A percentile compares a stretch with the other conserved stretches of the same genome.
phyloP scores from a whole-genome alignment of 2,113 vertebrate genomes.

The Neogobius melanostomus region DNA sequence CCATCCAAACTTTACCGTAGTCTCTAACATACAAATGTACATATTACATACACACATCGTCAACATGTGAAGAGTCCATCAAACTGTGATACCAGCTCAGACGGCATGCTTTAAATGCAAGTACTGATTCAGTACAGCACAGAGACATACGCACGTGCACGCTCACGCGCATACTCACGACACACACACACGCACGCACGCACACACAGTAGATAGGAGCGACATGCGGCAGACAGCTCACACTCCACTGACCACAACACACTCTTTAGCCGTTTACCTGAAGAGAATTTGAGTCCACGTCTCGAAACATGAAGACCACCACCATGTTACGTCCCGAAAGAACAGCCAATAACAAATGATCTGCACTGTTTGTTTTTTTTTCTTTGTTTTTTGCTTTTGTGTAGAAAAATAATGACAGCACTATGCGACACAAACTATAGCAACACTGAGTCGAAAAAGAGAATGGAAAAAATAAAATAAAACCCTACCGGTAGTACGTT shows the following conservation, averaged over 20 bases:
- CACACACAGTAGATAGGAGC: constrained; percentile 27
- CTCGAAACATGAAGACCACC: constrained; percentile 21
- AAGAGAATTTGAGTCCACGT: constrained; percentile 32
- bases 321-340: neutral
- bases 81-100: constrained; percentile 72
- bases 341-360: neutral
- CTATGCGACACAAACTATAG: constrained; percentile 33
- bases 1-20: constrained; percentile 56
- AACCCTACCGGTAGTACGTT: constrained; percentile 11
- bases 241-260: constrained; percentile 19
- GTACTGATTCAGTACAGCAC: constrained; percentile 81
- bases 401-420: constrained; percentile 36
- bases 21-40: constrained; percentile 68
- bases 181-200: constrained; percentile 32
- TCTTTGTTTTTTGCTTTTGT: constrained; percentile 13
- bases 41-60: constrained; percentile 64
- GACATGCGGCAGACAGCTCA: constrained; percentile 50
- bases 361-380: constrained; percentile 5
- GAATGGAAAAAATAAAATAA: constrained; percentile 38
- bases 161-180: constrained; percentile 64
- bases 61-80: constrained; percentile 62
- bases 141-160: constrained; percentile 59
- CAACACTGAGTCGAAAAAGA: constrained; percentile 20
- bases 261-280: constrained; percentile 44
- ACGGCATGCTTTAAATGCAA: constrained; percentile 74